Conservation (phyloP, 2,113 vertebrate species). For the Apteryx mantelli region DNA sequence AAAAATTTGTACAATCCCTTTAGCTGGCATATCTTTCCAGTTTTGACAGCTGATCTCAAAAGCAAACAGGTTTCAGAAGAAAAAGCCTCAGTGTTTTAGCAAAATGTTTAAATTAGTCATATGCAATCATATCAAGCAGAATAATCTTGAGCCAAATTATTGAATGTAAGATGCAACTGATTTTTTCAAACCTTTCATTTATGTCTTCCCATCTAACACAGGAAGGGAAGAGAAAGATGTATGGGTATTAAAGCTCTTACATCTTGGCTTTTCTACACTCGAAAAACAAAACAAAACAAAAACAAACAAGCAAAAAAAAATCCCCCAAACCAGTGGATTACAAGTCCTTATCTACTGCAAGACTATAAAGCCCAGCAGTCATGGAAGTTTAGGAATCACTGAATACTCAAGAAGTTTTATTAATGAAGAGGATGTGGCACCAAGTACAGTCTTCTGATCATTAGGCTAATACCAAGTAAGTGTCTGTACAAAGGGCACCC, state of each 20-base stretch:
- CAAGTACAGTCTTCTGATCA: background rate
- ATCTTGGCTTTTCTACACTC: background rate
- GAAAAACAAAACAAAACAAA: background rate
- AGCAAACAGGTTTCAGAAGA: background rate
- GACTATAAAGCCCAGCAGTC: background rate
- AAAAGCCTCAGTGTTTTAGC: background rate
- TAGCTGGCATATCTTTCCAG: background rate
- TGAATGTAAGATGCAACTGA: background rate
- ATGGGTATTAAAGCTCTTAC: background rate
- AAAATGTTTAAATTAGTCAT: conserved; percentile 10
- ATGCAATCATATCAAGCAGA: background rate
- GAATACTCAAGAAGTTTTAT: no score
- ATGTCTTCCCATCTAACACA: background rate
- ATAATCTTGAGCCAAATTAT: background rate
- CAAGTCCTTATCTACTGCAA: background rate
- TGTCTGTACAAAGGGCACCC: background rate
- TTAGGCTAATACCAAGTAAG: background rate
- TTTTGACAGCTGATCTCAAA: conserved; percentile 8
- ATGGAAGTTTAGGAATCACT: no score
- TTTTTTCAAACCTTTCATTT: background rate
- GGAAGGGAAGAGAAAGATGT: background rate
- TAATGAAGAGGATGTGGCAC: background rate
- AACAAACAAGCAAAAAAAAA: background rate
- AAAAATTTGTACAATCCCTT: background rate
- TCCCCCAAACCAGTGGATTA: background rate